Percentiles rank a stretch among this genome's conserved stretches.
phyloP scores from a whole-genome alignment of 2,888 invertebrate species.

The Erannis defoliaria region DNA sequence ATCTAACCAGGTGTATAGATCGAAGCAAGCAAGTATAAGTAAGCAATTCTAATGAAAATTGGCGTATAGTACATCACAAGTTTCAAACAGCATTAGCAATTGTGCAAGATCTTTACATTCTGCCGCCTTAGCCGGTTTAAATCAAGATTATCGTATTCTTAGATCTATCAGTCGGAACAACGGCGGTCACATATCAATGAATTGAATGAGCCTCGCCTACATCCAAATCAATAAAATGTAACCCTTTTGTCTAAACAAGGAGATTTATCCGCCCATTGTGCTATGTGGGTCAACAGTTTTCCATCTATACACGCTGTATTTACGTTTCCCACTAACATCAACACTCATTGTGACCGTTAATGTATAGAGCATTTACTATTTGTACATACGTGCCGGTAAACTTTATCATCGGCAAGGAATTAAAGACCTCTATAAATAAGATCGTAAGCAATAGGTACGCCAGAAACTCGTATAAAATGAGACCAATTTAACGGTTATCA shows the following conservation, averaged over 20 bases:
- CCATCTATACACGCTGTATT: conserved; percentile 61
- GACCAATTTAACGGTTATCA: conserved; percentile 30
- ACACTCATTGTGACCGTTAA: conserved; percentile 61
- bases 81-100: background rate
- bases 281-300: conserved; percentile 76
- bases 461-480: conserved; percentile 27
- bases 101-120: conserved; percentile 8
- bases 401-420: conserved; percentile 26
- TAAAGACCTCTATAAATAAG: conserved; percentile 23
- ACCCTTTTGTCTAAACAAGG: conserved; percentile 71
- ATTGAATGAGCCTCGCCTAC: conserved; percentile 53
- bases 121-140: conserved; percentile 7
- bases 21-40: no score
- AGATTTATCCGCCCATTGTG: conserved; percentile 80
- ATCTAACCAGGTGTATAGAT: no score
- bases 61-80: background rate
- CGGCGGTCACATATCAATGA: conserved; percentile 47
- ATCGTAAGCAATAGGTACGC: conserved; percentile 6
- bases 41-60: background rate
- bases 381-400: conserved; percentile 24
- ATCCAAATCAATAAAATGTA: conserved; percentile 58
- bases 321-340: conserved; percentile 63
- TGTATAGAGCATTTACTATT: conserved; percentile 54
- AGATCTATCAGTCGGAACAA: conserved; percentile 35
- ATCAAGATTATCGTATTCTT: conserved; percentile 23